Evolutionary conservation across 2,797 vertebrate species (phyloP), one percentile per base, ranked within the genome.

Genomic region (Propithecus deckenii): DNA sequence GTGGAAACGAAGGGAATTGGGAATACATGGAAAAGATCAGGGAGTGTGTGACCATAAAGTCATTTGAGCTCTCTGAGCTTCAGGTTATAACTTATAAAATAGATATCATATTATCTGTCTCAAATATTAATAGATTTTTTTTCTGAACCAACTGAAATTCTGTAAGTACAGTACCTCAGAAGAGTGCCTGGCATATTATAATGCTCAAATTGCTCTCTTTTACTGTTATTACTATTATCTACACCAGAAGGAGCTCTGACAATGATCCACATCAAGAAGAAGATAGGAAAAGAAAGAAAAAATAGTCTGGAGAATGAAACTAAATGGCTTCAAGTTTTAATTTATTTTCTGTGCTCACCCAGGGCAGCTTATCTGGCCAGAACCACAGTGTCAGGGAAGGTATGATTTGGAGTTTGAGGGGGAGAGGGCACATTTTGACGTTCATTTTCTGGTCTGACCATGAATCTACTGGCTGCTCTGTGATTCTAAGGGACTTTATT

Each of bases 371-470:
- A 3, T 38, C 48, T 55, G 5, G 12, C 46, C 22, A 57, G 14
- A 48, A 28, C 63, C 20, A 9, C 5, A 1, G 2, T 15, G 35
- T 91, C 63, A 9, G n/a, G 9, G 22, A 55, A 32, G 17, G 4
- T 6, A 2, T 25, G 55, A 50, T 1, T 17, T 55, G 28, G 65
- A 63, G 13, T 38, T 75, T 59, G 76, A 28, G 4, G 7, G 20
- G 38, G 12, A 65, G n/a, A 3, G 8, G 4, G 3, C 1, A 28
- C 1, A 1, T 6, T 9, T 5, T 10, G 30, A 35, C 1, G 0
- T 28, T 6, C 35, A 2, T 30, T 52, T 38, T 17, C 81, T 72
- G 20, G 7, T 30, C 41, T 80, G 48, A 30, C 35, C 28, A 14
- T 23, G 28, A 22, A 30, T 55, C 32, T 8, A 0, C 11, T 20